These are phyloP conservation scores for Meda fulgida DNA, from an alignment of 2,797 vertebrate species.

Conservation along the genomic window DNA sequence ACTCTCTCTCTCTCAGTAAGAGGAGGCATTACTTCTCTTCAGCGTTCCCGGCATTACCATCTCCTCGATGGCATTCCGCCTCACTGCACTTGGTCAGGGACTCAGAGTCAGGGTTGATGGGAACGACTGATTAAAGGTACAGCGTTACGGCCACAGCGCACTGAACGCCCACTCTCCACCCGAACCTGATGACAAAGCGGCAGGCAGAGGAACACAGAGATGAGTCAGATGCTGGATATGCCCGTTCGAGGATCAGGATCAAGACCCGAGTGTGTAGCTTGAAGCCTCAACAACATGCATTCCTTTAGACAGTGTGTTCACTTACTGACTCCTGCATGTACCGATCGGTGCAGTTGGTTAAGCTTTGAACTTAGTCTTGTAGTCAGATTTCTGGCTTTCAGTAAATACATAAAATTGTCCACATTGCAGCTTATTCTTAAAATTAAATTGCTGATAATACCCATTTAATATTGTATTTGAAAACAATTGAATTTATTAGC, in stretches of 20 bases:
- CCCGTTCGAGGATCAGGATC: not conserved
- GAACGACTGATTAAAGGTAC: slow-evolving; percentile 11
- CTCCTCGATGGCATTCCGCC: slow-evolving; percentile 9
- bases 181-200: slow-evolving; percentile 1
- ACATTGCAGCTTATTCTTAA: not conserved
- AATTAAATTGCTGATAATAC: not conserved
- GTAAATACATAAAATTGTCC: not conserved
- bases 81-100: slow-evolving; percentile 15
- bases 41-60: not conserved
- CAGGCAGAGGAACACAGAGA: not conserved
- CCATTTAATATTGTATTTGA: not conserved
- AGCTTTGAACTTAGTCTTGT: not conserved
- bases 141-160: not conserved
- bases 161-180: slow-evolving; percentile 13
- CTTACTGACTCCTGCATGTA: not conserved
- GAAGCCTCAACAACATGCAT: slow-evolving; percentile 13
- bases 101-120: slow-evolving; percentile 10
- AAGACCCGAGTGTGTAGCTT: not conserved
- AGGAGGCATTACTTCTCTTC: not conserved
- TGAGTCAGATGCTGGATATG: not conserved
- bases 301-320: not conserved
- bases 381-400: not conserved
- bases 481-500: not conserved
- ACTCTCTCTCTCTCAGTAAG: slow-evolving; percentile 21
- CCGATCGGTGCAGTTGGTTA: not conserved